phyloP scores from a whole-genome alignment of 2,888 invertebrate species.

The Cybosia mesomella region DNA sequence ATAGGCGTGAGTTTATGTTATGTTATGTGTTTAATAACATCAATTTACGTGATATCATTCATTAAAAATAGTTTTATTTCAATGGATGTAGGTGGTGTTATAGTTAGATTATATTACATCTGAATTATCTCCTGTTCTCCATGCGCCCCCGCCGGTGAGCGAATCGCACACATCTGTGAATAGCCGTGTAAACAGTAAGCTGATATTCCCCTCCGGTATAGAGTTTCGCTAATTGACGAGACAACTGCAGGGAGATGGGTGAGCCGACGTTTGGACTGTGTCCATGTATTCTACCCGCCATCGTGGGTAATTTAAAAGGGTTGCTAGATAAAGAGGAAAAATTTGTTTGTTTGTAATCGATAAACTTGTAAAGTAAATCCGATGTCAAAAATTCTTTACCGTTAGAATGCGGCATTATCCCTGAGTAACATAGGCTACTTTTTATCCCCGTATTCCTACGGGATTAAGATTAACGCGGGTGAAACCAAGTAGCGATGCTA shows the following conservation, averaged over 20 bases:
- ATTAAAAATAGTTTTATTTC: too few species aligned
- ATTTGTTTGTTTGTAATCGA: too few species aligned
- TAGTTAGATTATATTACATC: neutral
- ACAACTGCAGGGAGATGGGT: conserved; percentile 12
- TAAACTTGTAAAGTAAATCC: too few species aligned
- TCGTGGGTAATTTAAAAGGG: neutral
- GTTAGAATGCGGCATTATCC: too few species aligned
- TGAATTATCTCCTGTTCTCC: neutral
- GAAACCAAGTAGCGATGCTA: too few species aligned
- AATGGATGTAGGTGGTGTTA: neutral
- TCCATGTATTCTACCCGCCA: neutral
- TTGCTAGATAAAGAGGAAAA: neutral
- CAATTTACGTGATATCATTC: too few species aligned
- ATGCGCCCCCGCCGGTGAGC: conserved; percentile 8
- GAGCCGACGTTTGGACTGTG: conserved; percentile 3
- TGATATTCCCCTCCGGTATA: conserved; percentile 29
- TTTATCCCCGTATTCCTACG: too few species aligned
- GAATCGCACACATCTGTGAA: conserved; percentile 35
- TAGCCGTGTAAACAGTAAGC: conserved; percentile 48
- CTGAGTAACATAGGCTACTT: too few species aligned
- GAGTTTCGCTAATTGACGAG: conserved; percentile 49
- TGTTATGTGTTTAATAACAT: too few species aligned
- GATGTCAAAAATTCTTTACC: too few species aligned
- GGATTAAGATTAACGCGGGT: too few species aligned
- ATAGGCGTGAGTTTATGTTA: too few species aligned